Base-by-base conservation (phyloP, 2,888 invertebrate species). In the Anarsia innoxiella region DNA sequence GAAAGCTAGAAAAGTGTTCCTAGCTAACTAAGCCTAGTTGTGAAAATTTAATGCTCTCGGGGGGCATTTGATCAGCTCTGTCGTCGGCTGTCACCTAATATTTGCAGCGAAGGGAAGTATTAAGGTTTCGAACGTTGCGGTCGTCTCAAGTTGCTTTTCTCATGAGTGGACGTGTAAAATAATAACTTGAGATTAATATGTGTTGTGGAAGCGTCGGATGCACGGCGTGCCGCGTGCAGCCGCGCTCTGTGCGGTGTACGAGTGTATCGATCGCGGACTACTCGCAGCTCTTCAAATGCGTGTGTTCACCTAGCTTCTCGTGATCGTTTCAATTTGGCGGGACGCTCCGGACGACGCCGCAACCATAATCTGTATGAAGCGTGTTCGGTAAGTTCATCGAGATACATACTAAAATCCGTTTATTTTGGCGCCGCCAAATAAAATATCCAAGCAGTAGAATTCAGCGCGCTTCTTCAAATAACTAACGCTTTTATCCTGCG, bases 81-180 rank as follows among this genome's bases (percentile, higher is more conserved):
- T 61, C 64, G 65, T 64, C 60, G 66, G 59, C 69, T 82, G 84
- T 82, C 80, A 84, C 79, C 69, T 71, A 75, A 84, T 83, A 83
- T 84, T 75, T 76, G 75, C 74, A 80, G 66, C 73, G 78, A 80
- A 83, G 82, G 83, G 83, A 82, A 82, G 83, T 83, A 83, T 76
- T 84, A 82, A 82, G 84, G 84, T 83, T 83, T 84, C 83, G 79
- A 75, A 66, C 78, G 69, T 66, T 84, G 83, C 77, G 84, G 84
- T 84, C 83, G 80, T 82, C 78, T 84, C 84, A 71, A 58, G 79
- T 84, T 83, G 76, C 84, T 80, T 84, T 84, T 84, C 84, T 83
- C 84, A 83, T 83, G 84, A 82, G 80, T 83, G 82, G 78, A 82
- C 78, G 74, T 79, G 82, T 80, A 80, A 80, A 82, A 71, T 83